Evolutionary conservation across 2,888 invertebrate genomes (phyloP).

Genomic region (Drosophila tanythrix): DNA sequence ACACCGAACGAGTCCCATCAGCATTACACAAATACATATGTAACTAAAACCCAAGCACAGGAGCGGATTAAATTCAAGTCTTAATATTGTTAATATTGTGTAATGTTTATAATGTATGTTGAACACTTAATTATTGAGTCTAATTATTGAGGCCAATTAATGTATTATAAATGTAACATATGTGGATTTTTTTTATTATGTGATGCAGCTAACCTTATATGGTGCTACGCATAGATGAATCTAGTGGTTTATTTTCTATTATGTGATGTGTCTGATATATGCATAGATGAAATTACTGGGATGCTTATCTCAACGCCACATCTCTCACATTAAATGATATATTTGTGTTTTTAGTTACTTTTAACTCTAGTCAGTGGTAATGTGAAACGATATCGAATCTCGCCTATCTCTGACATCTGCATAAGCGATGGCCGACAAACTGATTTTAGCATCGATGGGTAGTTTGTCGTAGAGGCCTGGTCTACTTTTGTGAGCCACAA

Average conservation of each 20-base stretch:
- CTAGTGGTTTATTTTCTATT: background rate
- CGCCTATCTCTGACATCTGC: slow-evolving; percentile 12
- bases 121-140: background rate
- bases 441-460: slow-evolving; percentile 12
- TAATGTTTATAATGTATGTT: no score
- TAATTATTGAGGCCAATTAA: background rate
- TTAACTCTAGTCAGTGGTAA: background rate
- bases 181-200: background rate
- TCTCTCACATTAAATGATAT: background rate
- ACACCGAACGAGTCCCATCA: slow-evolving; percentile 64
- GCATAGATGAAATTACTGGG: background rate
- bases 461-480: slow-evolving; percentile 22
- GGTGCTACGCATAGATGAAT: background rate
- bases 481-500: slow-evolving; percentile 3
- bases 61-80: slow-evolving; percentile 25
- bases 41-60: slow-evolving; percentile 14
- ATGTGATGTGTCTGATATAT: background rate
- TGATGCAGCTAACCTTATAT: background rate
- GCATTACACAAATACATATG: slow-evolving; percentile 55
- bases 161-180: background rate
- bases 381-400: background rate
- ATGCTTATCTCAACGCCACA: background rate
- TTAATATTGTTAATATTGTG: background rate
- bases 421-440: slow-evolving; percentile 17
- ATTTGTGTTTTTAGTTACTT: background rate